Evolutionary conservation across 2,113 vertebrate genomes (phyloP), one percentile per base, ranked within the genome.

Genomic region (Seriola dumerili): DNA sequence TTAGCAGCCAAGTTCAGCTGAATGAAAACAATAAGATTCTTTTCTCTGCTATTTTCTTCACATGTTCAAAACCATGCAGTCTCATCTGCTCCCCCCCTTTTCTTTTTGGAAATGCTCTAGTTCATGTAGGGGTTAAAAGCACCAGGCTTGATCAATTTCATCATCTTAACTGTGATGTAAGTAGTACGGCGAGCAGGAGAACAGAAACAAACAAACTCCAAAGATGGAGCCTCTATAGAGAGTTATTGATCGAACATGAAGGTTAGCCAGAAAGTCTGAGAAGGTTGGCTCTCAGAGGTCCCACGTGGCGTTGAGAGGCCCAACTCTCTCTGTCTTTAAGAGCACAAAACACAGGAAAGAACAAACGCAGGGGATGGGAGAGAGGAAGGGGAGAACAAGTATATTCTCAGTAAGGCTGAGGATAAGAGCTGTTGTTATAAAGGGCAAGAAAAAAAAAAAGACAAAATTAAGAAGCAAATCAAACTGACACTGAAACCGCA

Each of bases 161-260:
- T 91, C 92, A 92, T 92, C 88, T 82, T 74, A 85, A 84, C 78
- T 72, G 74, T 85, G 85, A 80, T 81, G 88, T 92, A 91, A 92
- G 91, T 69, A 87, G 83, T 85, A 78, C 67, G 48, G 85, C 85
- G 64, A 91, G 85, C 52, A 87, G 83, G 61, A 89, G 72, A 81
- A 78, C 70, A 83, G 69, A 86, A 87, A 92, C 89, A 86, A 92
- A 89, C 78, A 90, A 85, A 90, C 90, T 86, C 84, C 83, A 89
- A 88, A 92, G 82, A 93, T 76, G 72, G 70, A 88, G 86, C 84
- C 89, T 87, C 88, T 87, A 38, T 72, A 76, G 89, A 91, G 87
- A 55, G 74, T 68, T 93, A 94, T 94, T 92, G 93, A 95, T 94
- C 81, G 80, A 91, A 91, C 91, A 93, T 93, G 89, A 95, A 93